phyloP scores from a whole-genome alignment of 1,140 invertebrate genomes.

The Lepidurus packardi region DNA sequence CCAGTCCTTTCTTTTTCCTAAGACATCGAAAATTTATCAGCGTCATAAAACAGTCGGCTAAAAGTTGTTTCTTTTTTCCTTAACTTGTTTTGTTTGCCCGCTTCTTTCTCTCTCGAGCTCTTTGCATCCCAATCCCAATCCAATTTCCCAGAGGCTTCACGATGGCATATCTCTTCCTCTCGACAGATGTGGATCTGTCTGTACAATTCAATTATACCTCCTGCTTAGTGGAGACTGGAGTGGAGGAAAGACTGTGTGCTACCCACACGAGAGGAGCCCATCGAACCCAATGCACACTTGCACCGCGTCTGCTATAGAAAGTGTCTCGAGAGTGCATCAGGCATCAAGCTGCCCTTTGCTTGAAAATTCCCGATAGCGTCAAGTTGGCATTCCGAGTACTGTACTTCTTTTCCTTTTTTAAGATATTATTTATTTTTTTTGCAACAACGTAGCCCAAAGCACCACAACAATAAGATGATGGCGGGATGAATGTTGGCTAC shows the following conservation, averaged over 20 bases:
- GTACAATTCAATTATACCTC: slow-evolving; percentile 22
- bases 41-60: slow-evolving; percentile 18
- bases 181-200: slow-evolving; percentile 5
- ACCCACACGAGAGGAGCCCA: neutral
- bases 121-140: neutral
- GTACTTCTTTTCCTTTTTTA: no score
- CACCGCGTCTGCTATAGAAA: no score
- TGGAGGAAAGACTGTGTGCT: neutral
- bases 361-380: no score
- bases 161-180: neutral
- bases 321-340: no score
- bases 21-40: neutral
- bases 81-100: neutral
- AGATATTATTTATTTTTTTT: neutral
- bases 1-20: neutral
- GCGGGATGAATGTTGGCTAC: neutral
- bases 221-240: neutral
- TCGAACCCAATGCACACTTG: neutral
- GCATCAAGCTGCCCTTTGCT: no score
- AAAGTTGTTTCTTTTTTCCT: slow-evolving; percentile 13
- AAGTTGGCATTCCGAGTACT: no score
- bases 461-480: neutral
- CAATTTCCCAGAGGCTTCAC: neutral
- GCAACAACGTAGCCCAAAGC: neutral
- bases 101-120: neutral